Evolutionary conservation across 2,113 vertebrate genomes (phyloP).

Genomic region (Rallus limicola): DNA sequence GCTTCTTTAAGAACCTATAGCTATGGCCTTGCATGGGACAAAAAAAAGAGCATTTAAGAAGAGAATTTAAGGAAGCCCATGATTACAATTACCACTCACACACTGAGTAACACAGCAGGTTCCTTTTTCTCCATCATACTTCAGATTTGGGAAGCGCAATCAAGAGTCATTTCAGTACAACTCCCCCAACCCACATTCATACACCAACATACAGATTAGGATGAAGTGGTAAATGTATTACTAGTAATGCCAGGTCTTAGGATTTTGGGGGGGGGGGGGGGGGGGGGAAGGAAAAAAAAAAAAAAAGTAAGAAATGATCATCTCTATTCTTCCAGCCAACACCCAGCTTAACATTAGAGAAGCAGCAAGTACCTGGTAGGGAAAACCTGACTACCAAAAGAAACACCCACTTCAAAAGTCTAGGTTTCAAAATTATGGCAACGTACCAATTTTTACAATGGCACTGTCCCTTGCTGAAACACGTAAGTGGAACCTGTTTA

Average conservation of each 20-base stretch:
- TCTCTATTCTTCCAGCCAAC: too few species aligned
- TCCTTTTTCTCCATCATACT: not conserved
- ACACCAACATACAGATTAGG: not conserved
- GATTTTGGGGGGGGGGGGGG: not conserved
- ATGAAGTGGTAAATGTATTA: not conserved
- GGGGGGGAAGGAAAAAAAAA: too few species aligned
- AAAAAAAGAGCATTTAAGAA: not conserved
- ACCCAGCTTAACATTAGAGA: too few species aligned
- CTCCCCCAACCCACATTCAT: not conserved
- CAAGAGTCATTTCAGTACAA: not conserved
- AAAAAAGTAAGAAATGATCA: too few species aligned
- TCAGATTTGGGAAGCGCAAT: not conserved
- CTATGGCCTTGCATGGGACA: not conserved
- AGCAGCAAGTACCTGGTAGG: not conserved
- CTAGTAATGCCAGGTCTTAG: not conserved
- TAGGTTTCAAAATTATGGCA: not conserved
- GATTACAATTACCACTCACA: not conserved
- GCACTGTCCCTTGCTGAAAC: not conserved
- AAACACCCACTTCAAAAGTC: not conserved
- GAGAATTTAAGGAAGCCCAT: not conserved
- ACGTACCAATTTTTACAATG: fast-evolving
- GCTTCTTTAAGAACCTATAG: not conserved
- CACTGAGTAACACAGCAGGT: not conserved
- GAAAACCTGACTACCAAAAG: not conserved
- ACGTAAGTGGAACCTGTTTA: not conserved